Conservation (phyloP, 2,797 vertebrate species). For the Sciurus vulgaris region DNA sequence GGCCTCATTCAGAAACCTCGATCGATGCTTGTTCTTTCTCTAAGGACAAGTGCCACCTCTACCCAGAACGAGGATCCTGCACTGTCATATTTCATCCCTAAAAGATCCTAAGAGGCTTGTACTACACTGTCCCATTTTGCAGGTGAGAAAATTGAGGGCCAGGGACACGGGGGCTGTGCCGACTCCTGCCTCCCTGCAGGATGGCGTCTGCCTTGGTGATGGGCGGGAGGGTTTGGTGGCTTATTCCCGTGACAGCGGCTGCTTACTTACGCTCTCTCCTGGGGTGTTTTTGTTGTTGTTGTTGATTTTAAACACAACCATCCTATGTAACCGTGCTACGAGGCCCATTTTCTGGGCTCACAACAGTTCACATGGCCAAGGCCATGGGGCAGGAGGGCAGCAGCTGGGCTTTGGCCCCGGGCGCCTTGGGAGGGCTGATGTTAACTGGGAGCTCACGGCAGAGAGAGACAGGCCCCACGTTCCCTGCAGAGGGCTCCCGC, state of each 20-base stretch:
- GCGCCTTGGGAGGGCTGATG: neutral
- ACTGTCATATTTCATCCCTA: neutral
- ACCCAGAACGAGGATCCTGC: fast-evolving
- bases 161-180: neutral
- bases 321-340: neutral
- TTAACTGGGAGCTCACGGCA: neutral
- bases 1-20: neutral
- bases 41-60: neutral
- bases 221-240: neutral
- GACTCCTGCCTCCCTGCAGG: too few species aligned
- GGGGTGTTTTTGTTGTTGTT: neutral
- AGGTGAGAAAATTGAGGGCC: neutral
- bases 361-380: neutral
- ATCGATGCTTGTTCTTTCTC: neutral
- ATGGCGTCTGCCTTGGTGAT: neutral
- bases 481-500: neutral
- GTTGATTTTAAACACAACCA: neutral
- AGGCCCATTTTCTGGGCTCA: neutral
- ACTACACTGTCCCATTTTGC: neutral
- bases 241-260: neutral
- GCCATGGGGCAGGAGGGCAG: neutral
- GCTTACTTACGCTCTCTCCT: too few species aligned
- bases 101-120: neutral
- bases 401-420: neutral
- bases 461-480: fast-evolving